Conservation (phyloP, 2,113 vertebrate species). For the Galeopterus variegatus region DNA sequence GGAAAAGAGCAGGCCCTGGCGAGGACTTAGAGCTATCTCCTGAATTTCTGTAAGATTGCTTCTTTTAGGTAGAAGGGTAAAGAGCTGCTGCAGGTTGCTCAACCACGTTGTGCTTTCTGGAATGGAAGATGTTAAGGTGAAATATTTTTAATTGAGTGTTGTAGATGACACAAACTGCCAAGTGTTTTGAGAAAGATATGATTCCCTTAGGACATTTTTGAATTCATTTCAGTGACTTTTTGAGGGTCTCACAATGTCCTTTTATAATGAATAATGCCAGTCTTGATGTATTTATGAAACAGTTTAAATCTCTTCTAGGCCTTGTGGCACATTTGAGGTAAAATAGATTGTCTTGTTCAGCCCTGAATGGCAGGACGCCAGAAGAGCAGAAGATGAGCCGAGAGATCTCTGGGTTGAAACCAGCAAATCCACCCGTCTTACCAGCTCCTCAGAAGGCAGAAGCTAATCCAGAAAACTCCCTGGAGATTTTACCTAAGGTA, state of each 20-base stretch:
- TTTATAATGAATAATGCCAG: rapidly evolving
- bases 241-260: too few species aligned
- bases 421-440: conserved; percentile 87
- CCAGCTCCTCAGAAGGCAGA: conserved; percentile 87
- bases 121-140: too few species aligned
- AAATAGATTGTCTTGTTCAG: conserved; percentile 79
- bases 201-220: rapidly evolving
- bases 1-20: neutral
- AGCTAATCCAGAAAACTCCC: conserved; percentile 58
- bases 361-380: conserved; percentile 68
- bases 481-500: conserved; percentile 89
- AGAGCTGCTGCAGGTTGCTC: neutral
- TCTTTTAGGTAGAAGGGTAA: neutral
- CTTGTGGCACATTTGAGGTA: rapidly evolving
- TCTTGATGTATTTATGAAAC: rapidly evolving
- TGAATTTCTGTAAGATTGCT: too few species aligned
- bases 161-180: neutral
- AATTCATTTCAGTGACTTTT: neutral
- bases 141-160: rapidly evolving
- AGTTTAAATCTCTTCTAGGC: rapidly evolving
- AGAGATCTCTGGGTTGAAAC: conserved; percentile 87
- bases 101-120: too few species aligned
- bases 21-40: neutral
- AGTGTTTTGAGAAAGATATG: neutral
- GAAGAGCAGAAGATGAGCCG: conserved; percentile 86